A percentile compares a stretch with the other conserved stretches of the same genome.
Evolutionary conservation across 2,888 invertebrate species (phyloP).

Genomic region (Lithophane socia): DNA sequence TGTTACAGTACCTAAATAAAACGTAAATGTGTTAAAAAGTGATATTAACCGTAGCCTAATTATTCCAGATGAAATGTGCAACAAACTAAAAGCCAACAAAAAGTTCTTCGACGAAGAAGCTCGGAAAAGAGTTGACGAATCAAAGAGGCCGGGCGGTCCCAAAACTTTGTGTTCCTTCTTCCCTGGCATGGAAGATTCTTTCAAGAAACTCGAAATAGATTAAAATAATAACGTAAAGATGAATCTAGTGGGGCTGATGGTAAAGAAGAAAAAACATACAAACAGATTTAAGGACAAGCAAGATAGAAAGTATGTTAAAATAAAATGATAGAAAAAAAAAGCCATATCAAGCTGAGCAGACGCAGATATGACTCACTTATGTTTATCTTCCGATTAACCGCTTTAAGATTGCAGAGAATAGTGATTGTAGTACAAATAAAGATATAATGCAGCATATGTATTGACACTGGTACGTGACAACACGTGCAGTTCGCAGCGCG

Average conservation of each 20-base stretch:
- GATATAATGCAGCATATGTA: constrained; percentile 54
- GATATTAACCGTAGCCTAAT: constrained; percentile 7
- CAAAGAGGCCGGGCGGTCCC: constrained; percentile 72
- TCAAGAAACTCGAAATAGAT: constrained; percentile 79
- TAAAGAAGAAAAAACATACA: not conserved
- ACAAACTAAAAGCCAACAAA: constrained; percentile 73
- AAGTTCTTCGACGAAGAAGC: constrained; percentile 76
- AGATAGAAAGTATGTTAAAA: not conserved
- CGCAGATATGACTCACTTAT: not conserved
- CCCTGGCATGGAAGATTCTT: constrained; percentile 74
- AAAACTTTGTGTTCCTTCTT: constrained; percentile 76
- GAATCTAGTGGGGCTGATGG: not conserved
- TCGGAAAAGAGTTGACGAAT: constrained; percentile 76
- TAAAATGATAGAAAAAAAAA: not conserved
- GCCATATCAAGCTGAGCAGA: not conserved
- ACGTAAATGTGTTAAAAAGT: not conserved
- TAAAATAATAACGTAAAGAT: constrained; percentile 45
- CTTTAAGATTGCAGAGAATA: constrained; percentile 19
- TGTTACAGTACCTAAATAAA: too few species aligned
- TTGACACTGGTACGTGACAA: constrained; percentile 60
- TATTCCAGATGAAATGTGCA: constrained; percentile 76
- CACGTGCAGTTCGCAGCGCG: constrained; percentile 57
- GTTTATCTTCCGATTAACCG: constrained; percentile 13
- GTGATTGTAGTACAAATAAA: constrained; percentile 41
- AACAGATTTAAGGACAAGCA: not conserved